These are phyloP conservation scores for Molothrus ater DNA, from an alignment of 2,797 vertebrate genomes.

Conservation along the genomic window DNA sequence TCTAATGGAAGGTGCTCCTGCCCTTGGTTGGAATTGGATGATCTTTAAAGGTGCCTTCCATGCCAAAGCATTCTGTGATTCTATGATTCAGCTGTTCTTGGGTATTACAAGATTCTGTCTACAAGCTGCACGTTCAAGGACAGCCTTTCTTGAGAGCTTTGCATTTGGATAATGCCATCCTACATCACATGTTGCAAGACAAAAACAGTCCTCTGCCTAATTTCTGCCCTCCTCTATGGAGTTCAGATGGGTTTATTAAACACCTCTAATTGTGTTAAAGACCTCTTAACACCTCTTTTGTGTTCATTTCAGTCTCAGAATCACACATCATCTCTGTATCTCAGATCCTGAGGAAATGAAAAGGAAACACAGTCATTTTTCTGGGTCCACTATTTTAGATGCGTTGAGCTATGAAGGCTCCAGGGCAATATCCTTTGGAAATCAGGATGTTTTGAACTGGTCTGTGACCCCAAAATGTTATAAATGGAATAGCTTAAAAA, in stretches of 20 bases:
- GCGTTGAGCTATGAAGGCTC: neutral
- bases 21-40: neutral
- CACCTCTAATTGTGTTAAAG: neutral
- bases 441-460: neutral
- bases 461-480: neutral
- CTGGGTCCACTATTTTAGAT: neutral
- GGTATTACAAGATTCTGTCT: neutral
- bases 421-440: neutral
- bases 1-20: neutral
- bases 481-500: neutral
- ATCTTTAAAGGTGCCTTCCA: neutral
- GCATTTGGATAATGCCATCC: neutral
- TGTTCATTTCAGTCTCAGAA: neutral
- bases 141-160: neutral
- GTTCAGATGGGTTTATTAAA: neutral
- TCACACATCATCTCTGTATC: neutral
- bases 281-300: neutral
- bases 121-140: neutral
- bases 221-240: neutral
- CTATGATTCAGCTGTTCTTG: neutral
- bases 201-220: neutral
- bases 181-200: neutral
- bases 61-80: neutral
- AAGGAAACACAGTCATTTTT: neutral
- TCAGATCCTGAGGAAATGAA: neutral